Evolutionary conservation across 2,797 vertebrate species (phyloP), one percentile per base, ranked within the genome.

Genomic region (Ctenopoma multispine): DNA sequence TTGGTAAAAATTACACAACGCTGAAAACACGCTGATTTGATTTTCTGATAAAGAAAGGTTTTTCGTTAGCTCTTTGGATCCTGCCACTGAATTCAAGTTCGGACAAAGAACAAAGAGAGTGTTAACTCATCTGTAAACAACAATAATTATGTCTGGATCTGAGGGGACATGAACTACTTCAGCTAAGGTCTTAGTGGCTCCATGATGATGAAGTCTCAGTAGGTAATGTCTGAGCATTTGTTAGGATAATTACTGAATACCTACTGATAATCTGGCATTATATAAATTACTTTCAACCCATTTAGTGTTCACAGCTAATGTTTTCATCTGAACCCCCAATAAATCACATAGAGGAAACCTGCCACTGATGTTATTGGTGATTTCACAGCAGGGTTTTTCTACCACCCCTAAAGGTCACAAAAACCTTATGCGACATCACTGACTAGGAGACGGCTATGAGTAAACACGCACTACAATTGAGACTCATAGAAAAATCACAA

Each of bases 1-100:
- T 87, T 87, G 88, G 88, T 88, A 64, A 63, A 80, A 54, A 44
- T 12, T 8, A 17, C 41, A 61, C 11, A 48, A 11, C 11, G 40
- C 48, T 50, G 49, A 87, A 55, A 76, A 72, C 49, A 44, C 65
- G 50, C 47, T 43, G 71, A 57, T 82, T 74, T 21, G 14, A 65
- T 81, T 71, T 75, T 77, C 23, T 38, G 62, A 87, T 69, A 68
- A 69, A 84, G 50, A 87, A 75, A 58, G 1, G 14, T 76, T 67
- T 75, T 64, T 56, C 60, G 58, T 84, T 69, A 75, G 78, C 79
- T 91, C 87, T 91, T 91, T 90, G 83, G 88, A 65, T 91, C 80
- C 77, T 77, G 84, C 75, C 76, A 64, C 75, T 77, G 67, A 67
- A 70, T 81, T 87, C 75, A 78, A 85, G 77, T 84, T 83, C 1